Percentiles rank a stretch among this genome's conserved stretches.
These are phyloP conservation scores for Scelioninae gen. 2 DNA, from an alignment of 2,888 invertebrate species.

Conservation along the genomic window DNA sequence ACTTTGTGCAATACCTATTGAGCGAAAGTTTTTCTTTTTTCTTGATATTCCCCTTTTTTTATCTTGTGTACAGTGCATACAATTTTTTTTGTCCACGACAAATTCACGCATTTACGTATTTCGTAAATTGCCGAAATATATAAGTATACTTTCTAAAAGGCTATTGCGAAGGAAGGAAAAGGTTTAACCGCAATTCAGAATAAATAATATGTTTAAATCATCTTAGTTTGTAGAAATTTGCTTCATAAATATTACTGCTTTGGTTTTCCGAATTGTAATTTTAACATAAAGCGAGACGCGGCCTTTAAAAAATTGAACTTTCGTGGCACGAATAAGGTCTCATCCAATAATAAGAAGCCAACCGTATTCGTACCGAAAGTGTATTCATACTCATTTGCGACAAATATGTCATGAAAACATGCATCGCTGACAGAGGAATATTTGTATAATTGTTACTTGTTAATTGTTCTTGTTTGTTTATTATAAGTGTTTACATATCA, in stretches of 20 bases:
- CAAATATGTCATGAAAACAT: slow-evolving; percentile 41
- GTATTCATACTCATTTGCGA: slow-evolving; percentile 43
- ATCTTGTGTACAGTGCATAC: slow-evolving; percentile 2
- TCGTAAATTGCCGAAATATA: not conserved
- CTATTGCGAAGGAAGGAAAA: too few species aligned
- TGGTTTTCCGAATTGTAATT: slow-evolving; percentile 5
- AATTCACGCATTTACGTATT: not conserved
- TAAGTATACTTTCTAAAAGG: too few species aligned
- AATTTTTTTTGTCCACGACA: slow-evolving; percentile 4
- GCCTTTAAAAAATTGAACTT: slow-evolving; percentile 26
- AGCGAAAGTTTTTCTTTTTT: too few species aligned
- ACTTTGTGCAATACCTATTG: too few species aligned
- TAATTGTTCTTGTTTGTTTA: too few species aligned
- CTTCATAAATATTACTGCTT: not conserved
- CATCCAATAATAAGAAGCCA: slow-evolving; percentile 58
- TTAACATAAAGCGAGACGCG: slow-evolving; percentile 5
- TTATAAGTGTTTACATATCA: too few species aligned
- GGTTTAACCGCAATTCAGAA: not conserved
- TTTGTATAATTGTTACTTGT: not conserved
- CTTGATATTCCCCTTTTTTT: too few species aligned
- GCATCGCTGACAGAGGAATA: not conserved
- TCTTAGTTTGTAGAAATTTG: not conserved
- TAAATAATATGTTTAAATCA: not conserved
- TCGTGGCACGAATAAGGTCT: slow-evolving; percentile 45
- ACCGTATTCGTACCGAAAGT: slow-evolving; percentile 33